Percentiles rank a stretch among this genome's conserved stretches.
These are phyloP conservation scores for Barnardius zonarius DNA, from an alignment of 2,113 vertebrate species.

Conservation along the genomic window DNA sequence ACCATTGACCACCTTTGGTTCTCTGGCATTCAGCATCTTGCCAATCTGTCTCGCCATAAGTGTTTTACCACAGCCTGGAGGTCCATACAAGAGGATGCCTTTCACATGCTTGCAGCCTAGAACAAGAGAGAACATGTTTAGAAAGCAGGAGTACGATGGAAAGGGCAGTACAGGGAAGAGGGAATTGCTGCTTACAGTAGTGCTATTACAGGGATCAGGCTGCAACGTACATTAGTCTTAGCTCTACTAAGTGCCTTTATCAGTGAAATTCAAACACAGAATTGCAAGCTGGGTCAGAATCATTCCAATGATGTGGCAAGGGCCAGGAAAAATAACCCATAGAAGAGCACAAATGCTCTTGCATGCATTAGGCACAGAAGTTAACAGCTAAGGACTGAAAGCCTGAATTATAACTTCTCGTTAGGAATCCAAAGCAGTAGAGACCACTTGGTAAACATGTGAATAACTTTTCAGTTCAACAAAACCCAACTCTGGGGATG, in stretches of 20 bases:
- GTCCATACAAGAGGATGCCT: conserved; percentile 93
- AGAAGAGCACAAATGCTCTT: neutral
- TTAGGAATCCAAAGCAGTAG: neutral
- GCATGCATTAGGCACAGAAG: neutral
- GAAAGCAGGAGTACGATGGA: neutral
- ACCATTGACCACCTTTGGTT: conserved; percentile 96
- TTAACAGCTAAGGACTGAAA: neutral
- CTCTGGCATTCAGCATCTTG: conserved; percentile 95
- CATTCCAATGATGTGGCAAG: accelerated
- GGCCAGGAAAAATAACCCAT: accelerated
- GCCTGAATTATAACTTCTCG: neutral
- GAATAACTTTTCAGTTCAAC: neutral
- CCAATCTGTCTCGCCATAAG: conserved; percentile 98
- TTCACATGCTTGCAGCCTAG: conserved; percentile 97
- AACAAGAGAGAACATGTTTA: neutral
- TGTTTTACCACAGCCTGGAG: conserved; percentile 95
- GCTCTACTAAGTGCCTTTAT: neutral
- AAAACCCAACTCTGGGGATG: neutral
- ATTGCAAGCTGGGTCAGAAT: neutral
- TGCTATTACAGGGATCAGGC: neutral
- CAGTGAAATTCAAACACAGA: neutral
- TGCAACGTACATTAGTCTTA: neutral
- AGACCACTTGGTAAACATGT: too few species aligned
- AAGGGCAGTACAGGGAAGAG: neutral
- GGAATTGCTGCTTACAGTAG: neutral